Evolutionary conservation across 1,140 invertebrate genomes (phyloP).

Genomic region (Eufriesea mexicana): DNA sequence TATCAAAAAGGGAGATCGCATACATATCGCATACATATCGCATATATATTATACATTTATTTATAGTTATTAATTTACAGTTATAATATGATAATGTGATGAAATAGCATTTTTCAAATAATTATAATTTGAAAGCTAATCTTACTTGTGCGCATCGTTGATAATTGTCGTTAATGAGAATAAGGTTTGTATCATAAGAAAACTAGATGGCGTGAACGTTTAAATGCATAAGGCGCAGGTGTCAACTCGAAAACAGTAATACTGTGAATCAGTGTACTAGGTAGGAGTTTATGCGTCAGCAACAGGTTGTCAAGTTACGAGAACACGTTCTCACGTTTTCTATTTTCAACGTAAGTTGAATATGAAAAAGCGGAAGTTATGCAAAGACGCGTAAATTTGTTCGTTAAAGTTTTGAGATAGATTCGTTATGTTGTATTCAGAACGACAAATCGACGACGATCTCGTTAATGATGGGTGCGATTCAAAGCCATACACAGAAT

Average conservation of each 20-base stretch:
- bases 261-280: conserved; percentile 23
- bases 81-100: too few species aligned
- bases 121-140: too few species aligned
- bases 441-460: not conserved
- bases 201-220: conserved; percentile 11
- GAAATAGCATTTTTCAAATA: too few species aligned
- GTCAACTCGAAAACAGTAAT: conserved; percentile 41
- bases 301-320: conserved; percentile 54
- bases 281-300: conserved; percentile 47
- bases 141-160: too few species aligned
- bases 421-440: conserved; percentile 7
- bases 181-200: not conserved
- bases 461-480: conserved; percentile 17
- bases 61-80: too few species aligned
- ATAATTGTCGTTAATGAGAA: not conserved
- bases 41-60: too few species aligned
- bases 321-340: conserved; percentile 33
- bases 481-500: conserved; percentile 32
- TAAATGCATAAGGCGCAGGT: conserved; percentile 37
- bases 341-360: conserved; percentile 27
- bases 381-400: conserved; percentile 1
- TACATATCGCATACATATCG: too few species aligned
- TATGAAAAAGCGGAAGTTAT: not conserved
- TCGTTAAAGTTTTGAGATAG: not conserved
- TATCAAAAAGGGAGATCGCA: not conserved